Base-by-base conservation (phyloP, 2,797 vertebrate genomes). In the Siniperca obscura region DNA sequence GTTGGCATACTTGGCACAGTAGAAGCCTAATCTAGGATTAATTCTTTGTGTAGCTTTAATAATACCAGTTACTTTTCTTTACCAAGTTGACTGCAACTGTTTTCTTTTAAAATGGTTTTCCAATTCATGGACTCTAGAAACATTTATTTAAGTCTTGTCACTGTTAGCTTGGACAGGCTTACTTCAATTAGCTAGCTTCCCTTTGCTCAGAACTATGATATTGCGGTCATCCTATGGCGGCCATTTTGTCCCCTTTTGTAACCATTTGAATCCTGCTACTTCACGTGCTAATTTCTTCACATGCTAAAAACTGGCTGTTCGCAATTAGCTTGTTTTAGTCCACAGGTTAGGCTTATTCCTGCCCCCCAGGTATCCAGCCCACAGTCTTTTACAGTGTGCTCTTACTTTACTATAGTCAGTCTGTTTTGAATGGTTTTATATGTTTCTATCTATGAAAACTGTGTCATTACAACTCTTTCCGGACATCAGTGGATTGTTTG, bases 371-470 rank as follows among this genome's bases (percentile, higher is more conserved):
- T 89, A 85, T 91, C 79, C 86, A 86, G 71, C 84, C 87, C 85
- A 57, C 55, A n/a, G 69, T 82, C 79, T 87, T 91, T 90, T 87
- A 85, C 76, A 82, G 76, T 88, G 84, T 88, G 81, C 82, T 91
- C 73, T 87, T 86, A 90, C 85, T 85, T 91, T 86, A 82, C 83
- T 83, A 73, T 86, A 84, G 82, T 87, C 64, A 1, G 69, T 87
- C 82, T 82, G 90, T 93, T 95, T 89, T 90, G 88, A 92, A 92
- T 90, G 84, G 85, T 94, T 94, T 94, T 94, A 82, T 93, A 94
- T 91, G 91, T 95, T 95, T 95, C 86, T 95, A 93, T 95, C 94
- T 92, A 94, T 90, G 87, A 91, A 91, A 88, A 90, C 83, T 74
- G 87, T 89, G 76, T 89, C 82, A 81, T 85, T 89, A 74, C 74